Percentiles rank a stretch among this genome's conserved stretches.
These are phyloP conservation scores for Astyanax mexicanus DNA, from an alignment of 2,797 vertebrate species.

Conservation along the genomic window DNA sequence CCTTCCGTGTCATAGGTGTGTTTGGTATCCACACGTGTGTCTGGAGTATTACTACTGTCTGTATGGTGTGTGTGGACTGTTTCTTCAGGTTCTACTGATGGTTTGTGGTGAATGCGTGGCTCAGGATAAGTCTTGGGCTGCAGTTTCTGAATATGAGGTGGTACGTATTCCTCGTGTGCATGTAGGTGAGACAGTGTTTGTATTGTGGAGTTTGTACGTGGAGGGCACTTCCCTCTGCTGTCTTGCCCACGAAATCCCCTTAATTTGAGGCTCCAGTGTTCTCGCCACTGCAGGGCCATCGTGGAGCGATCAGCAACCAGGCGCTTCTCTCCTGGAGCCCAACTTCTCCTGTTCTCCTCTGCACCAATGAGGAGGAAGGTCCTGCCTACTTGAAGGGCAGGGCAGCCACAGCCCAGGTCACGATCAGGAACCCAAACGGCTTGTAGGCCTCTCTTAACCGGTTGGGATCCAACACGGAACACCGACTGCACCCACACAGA, in stretches of 20 bases:
- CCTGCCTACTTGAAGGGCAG: slow-evolving; percentile 79
- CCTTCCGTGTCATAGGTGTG: neutral
- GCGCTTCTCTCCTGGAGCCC: slow-evolving; percentile 80
- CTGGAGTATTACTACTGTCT: neutral
- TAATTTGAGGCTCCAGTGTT: slow-evolving; percentile 87
- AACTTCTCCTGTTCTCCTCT: slow-evolving; percentile 73
- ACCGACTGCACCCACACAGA: slow-evolving; percentile 82
- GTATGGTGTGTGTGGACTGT: slow-evolving; percentile 27
- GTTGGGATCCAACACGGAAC: slow-evolving; percentile 79
- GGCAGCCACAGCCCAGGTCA: slow-evolving; percentile 86
- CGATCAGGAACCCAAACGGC: slow-evolving; percentile 87
- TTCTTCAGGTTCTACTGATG: slow-evolving; percentile 25
- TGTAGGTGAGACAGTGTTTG: slow-evolving; percentile 36
- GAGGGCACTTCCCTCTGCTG: slow-evolving; percentile 72
- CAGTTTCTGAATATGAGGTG: slow-evolving; percentile 72
- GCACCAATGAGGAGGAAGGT: slow-evolving; percentile 86
- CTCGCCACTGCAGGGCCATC: slow-evolving; percentile 88
- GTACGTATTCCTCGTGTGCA: slow-evolving; percentile 66
- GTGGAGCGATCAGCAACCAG: slow-evolving; percentile 86
- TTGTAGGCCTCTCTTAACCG: slow-evolving; percentile 78
- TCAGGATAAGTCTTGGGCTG: slow-evolving; percentile 50
- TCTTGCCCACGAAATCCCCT: slow-evolving; percentile 86
- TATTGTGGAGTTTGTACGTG: slow-evolving; percentile 42
- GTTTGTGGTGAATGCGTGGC: slow-evolving; percentile 5
- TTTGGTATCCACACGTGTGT: slow-evolving; percentile 22